phyloP scores from a whole-genome alignment of 2,888 invertebrate genomes.

The Cephalotes varians region DNA sequence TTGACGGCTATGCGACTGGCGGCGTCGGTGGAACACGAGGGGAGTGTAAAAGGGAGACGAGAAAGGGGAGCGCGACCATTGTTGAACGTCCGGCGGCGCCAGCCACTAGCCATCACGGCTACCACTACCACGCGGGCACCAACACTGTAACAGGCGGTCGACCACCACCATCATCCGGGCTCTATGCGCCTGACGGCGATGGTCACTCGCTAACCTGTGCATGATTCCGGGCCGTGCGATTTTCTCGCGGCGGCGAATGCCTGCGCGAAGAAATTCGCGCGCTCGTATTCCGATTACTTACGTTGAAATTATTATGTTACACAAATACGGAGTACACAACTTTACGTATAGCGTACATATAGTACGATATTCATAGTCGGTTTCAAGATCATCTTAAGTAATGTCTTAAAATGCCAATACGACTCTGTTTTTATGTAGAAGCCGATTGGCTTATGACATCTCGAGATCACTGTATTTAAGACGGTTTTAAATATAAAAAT shows the following conservation, averaged over 20 bases:
- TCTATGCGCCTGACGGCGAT: constrained; percentile 51
- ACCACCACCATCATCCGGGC: constrained; percentile 68
- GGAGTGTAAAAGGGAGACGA: constrained; percentile 71
- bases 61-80: constrained; percentile 75
- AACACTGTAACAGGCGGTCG: constrained; percentile 61
- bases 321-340: not conserved
- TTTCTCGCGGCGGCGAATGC: constrained; percentile 50
- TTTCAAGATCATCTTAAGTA: too few species aligned
- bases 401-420: too few species aligned
- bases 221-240: constrained; percentile 76
- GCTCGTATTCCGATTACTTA: not conserved
- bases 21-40: constrained; percentile 78
- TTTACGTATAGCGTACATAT: too few species aligned
- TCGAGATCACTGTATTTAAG: too few species aligned
- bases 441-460: too few species aligned
- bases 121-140: constrained; percentile 64
- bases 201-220: constrained; percentile 74
- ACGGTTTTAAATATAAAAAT: too few species aligned
- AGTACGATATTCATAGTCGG: too few species aligned
- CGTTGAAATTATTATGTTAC: not conserved
- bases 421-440: too few species aligned
- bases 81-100: constrained; percentile 84
- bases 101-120: constrained; percentile 81
- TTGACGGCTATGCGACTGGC: constrained; percentile 78
- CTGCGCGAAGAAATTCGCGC: constrained; percentile 25